Evolutionary conservation across 2,888 invertebrate genomes (phyloP).

Genomic region (Endotricha flammealis): DNA sequence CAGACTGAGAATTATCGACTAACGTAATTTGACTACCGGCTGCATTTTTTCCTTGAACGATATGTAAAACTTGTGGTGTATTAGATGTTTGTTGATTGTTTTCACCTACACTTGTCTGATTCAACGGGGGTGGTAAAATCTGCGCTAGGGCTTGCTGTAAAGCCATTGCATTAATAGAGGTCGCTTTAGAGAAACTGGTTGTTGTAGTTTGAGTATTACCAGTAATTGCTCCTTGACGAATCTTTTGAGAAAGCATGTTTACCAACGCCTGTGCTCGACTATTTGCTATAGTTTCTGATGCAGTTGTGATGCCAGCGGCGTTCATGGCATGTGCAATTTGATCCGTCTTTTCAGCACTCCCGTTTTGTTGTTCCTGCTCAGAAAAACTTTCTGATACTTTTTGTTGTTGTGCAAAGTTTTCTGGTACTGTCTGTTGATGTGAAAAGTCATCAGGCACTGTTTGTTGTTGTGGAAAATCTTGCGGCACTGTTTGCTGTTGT

Average conservation of each 20-base stretch:
- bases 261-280: constrained; percentile 60
- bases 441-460: constrained; percentile 19
- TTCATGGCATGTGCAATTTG: constrained; percentile 70
- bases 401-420: constrained; percentile 15
- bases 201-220: constrained; percentile 30
- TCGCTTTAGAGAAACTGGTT: constrained; percentile 50
- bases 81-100: constrained; percentile 40
- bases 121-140: constrained; percentile 64
- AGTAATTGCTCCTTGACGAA: constrained; percentile 45
- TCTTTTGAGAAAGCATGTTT: constrained; percentile 73
- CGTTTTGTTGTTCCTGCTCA: constrained; percentile 34
- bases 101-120: constrained; percentile 48
- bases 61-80: constrained; percentile 63
- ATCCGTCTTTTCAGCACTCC: constrained; percentile 48
- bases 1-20: constrained; percentile 58
- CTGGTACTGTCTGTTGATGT: constrained; percentile 10
- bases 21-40: constrained; percentile 59
- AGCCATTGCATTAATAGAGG: constrained; percentile 60
- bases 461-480: constrained; percentile 25
- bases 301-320: constrained; percentile 61
- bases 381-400: constrained; percentile 19
- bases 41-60: constrained; percentile 66
- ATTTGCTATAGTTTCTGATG: constrained; percentile 34
- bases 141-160: constrained; percentile 71
- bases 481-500: constrained; percentile 23